Percentiles rank a stretch among this genome's conserved stretches.
Conservation (phyloP, 2,888 invertebrate genomes). For the Sussaba pulchella region DNA sequence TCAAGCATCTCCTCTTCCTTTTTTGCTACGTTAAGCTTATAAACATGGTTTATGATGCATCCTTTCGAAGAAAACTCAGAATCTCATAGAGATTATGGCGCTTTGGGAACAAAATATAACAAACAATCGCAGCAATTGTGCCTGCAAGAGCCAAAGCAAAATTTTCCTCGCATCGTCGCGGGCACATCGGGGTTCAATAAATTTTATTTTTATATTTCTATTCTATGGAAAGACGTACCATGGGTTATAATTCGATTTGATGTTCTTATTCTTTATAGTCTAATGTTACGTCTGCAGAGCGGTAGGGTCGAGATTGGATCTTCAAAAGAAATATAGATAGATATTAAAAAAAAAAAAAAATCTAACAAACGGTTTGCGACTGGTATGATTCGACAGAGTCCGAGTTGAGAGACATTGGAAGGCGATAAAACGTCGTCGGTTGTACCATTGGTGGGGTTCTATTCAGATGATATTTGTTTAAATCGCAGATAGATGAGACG, state of each 20-base stretch:
- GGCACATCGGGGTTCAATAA: too few relatives aligned
- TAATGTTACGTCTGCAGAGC: constrained; percentile 59
- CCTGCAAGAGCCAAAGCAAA: too few relatives aligned
- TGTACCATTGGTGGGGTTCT: constrained; percentile 3
- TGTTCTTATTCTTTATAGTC: constrained; percentile 12
- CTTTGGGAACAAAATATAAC: neutral
- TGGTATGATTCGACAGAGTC: neutral
- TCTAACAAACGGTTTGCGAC: constrained; percentile 7
- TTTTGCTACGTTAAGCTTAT: neutral
- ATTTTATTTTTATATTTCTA: neutral
- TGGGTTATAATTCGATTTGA: constrained; percentile 37
- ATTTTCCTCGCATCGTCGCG: too few relatives aligned
- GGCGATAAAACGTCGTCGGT: neutral
- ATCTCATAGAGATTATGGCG: neutral
- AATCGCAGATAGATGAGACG: constrained; percentile 83
- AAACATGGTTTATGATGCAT: neutral
- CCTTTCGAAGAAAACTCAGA: neutral
- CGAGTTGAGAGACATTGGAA: neutral
- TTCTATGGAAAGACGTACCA: constrained; percentile 73
- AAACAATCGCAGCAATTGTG: too few relatives aligned
- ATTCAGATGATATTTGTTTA: constrained; percentile 70
- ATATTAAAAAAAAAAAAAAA: neutral
- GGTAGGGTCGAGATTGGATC: constrained; percentile 62
- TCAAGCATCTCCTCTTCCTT: neutral
- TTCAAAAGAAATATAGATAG: neutral